Percentiles rank a stretch among this genome's conserved stretches.
phyloP scores from a whole-genome alignment of 2,797 vertebrate species.

The Sebastes glaucus region DNA sequence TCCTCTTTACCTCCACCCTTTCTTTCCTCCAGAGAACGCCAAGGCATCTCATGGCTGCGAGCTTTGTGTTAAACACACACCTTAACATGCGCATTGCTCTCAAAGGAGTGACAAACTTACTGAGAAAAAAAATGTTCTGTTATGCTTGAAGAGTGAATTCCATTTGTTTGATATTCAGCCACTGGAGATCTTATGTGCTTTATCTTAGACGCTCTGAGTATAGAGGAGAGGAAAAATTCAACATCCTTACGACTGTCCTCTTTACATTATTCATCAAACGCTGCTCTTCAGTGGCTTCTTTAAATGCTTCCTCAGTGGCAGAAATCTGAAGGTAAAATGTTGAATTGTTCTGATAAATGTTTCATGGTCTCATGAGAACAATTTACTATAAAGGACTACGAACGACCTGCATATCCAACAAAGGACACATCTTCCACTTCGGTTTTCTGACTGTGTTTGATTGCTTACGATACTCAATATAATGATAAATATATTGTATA shows the following conservation, averaged over 20 bases:
- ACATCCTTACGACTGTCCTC: slow-evolving; percentile 64
- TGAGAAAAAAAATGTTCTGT: slow-evolving; percentile 27
- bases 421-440: slow-evolving; percentile 30
- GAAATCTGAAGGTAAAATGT: slow-evolving; percentile 59
- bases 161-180: slow-evolving; percentile 58
- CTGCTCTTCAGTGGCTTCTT: slow-evolving; percentile 46
- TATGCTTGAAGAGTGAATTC: slow-evolving; percentile 47
- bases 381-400: slow-evolving; percentile 28
- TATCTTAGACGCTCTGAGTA: slow-evolving; percentile 35
- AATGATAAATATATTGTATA: not conserved
- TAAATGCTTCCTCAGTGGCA: slow-evolving; percentile 57
- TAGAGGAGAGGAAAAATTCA: slow-evolving; percentile 1
- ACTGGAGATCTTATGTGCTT: slow-evolving; percentile 44
- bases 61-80: slow-evolving; percentile 42
- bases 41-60: slow-evolving; percentile 22
- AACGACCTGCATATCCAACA: slow-evolving; percentile 33
- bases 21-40: not conserved
- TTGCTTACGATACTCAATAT: not conserved
- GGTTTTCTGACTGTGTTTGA: not conserved
- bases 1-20: not conserved
- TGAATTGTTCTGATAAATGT: slow-evolving; percentile 68
- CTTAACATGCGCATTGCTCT: slow-evolving; percentile 29
- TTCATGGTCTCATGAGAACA: slow-evolving; percentile 49
- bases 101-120: slow-evolving; percentile 36
- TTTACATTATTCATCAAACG: slow-evolving; percentile 74